Evolutionary conservation across 2,797 vertebrate species (phyloP).

Genomic region (Sebastes oblongus): DNA sequence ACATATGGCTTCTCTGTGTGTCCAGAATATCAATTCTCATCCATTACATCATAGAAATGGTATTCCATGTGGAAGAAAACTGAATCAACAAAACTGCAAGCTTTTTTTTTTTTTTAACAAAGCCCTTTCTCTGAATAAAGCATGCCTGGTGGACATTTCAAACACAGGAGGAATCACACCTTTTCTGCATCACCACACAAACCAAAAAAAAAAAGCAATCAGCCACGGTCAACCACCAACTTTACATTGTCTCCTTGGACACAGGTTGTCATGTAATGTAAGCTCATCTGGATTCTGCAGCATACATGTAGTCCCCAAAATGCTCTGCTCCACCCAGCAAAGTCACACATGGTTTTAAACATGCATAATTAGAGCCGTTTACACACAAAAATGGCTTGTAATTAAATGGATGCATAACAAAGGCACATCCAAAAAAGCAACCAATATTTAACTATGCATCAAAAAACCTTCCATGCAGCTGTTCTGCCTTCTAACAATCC

Average conservation of each 20-base stretch:
- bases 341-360: conserved; percentile 53
- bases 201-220: conserved; percentile 41
- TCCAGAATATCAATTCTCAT: conserved; percentile 63
- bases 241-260: conserved; percentile 72
- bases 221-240: conserved; percentile 74
- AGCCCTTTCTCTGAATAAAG: conserved; percentile 8
- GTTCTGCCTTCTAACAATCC: conserved; percentile 38
- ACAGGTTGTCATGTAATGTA: conserved; percentile 44
- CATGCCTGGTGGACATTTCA: conserved; percentile 34
- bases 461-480: conserved; percentile 55
- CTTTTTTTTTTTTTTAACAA: not conserved
- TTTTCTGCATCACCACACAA: conserved; percentile 60
- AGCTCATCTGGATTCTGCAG: conserved; percentile 59
- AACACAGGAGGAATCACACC: conserved; percentile 49
- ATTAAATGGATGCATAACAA: conserved; percentile 42
- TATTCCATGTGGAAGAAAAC: conserved; percentile 40
- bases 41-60: conserved; percentile 70
- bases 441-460: conserved; percentile 51
- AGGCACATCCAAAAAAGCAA: conserved; percentile 53
- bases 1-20: conserved; percentile 58
- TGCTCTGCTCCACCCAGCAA: conserved; percentile 52
- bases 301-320: conserved; percentile 21
- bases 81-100: conserved; percentile 54
- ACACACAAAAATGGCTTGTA: not conserved
- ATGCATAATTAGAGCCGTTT: conserved; percentile 37